phyloP scores from a whole-genome alignment of 2,888 invertebrate genomes.

The Polydrusus cervinus region DNA sequence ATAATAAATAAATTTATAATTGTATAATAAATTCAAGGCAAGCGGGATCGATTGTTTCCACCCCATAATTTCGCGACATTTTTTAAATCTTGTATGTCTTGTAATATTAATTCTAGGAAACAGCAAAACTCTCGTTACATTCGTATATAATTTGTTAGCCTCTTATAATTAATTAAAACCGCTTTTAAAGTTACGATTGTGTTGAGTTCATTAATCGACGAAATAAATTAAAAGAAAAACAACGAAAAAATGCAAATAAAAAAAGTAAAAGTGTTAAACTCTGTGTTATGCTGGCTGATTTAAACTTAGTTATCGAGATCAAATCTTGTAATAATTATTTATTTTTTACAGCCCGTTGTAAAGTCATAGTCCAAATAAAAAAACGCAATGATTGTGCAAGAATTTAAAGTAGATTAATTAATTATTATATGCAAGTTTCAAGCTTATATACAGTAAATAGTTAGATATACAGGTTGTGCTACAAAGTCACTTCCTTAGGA shows the following conservation, averaged over 20 bases:
- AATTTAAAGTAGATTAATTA: not conserved
- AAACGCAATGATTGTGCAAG: conserved; percentile 5
- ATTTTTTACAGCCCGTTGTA: conserved; percentile 15
- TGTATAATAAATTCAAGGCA: too few species aligned
- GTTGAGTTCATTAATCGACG: conserved; percentile 4
- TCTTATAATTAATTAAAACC: not conserved
- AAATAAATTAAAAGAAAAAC: conserved; percentile 16
- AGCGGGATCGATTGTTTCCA: too few species aligned
- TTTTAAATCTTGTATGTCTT: too few species aligned
- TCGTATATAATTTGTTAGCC: too few species aligned
- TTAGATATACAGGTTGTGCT: too few species aligned
- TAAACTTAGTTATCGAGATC: conserved; percentile 40
- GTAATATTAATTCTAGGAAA: too few species aligned
- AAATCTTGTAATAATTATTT: conserved; percentile 43
- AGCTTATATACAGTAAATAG: not conserved
- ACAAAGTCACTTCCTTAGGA: too few species aligned
- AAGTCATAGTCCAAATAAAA: not conserved
- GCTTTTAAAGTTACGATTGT: not conserved
- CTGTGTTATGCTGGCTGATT: conserved; percentile 32
- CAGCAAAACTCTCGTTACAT: too few species aligned
- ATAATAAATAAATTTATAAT: too few species aligned
- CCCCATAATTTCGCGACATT: too few species aligned
- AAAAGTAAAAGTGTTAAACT: conserved; percentile 45
- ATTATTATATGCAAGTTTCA: not conserved
- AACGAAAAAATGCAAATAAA: conserved; percentile 40